A percentile compares a stretch with the other conserved stretches of the same genome.
phyloP scores from a whole-genome alignment of 2,888 invertebrate genomes.

The Troides aeacus region DNA sequence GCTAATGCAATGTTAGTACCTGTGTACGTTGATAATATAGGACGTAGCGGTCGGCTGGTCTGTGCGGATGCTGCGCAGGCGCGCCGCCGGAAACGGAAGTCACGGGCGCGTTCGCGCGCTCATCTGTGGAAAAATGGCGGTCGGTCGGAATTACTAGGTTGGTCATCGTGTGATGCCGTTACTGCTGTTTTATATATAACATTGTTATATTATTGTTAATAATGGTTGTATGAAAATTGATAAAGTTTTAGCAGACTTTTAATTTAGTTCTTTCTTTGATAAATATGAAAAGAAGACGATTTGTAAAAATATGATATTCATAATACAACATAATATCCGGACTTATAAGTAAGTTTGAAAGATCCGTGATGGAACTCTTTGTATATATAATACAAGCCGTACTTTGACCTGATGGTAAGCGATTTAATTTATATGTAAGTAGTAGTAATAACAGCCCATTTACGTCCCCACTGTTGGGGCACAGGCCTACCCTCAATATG shows the following conservation, averaged over 20 bases:
- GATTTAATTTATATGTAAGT: too few species aligned
- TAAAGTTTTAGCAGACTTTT: background rate
- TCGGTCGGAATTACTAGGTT: conserved; percentile 63
- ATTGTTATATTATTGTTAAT: background rate
- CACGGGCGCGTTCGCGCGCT: conserved; percentile 73
- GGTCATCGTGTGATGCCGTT: conserved; percentile 41
- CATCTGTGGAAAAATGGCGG: conserved; percentile 71
- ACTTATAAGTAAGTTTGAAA: too few species aligned
- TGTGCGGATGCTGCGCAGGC: conserved; percentile 75
- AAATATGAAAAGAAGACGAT: too few species aligned
- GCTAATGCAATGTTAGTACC: conserved; percentile 31
- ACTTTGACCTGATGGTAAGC: too few species aligned
- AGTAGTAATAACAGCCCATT: too few species aligned
- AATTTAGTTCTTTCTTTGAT: background rate
- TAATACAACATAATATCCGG: too few species aligned
- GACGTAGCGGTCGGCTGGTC: conserved; percentile 61
- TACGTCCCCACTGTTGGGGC: too few species aligned
- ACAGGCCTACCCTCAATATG: too few species aligned
- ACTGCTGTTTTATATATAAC: conserved; percentile 15
- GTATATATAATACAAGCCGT: too few species aligned
- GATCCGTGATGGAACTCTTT: too few species aligned
- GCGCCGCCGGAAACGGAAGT: conserved; percentile 78
- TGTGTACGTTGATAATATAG: conserved; percentile 37
- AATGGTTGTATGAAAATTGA: background rate
- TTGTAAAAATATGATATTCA: too few species aligned